These are phyloP conservation scores for Hucho hucho DNA, from an alignment of 2,113 vertebrate species.

Conservation along the genomic window DNA sequence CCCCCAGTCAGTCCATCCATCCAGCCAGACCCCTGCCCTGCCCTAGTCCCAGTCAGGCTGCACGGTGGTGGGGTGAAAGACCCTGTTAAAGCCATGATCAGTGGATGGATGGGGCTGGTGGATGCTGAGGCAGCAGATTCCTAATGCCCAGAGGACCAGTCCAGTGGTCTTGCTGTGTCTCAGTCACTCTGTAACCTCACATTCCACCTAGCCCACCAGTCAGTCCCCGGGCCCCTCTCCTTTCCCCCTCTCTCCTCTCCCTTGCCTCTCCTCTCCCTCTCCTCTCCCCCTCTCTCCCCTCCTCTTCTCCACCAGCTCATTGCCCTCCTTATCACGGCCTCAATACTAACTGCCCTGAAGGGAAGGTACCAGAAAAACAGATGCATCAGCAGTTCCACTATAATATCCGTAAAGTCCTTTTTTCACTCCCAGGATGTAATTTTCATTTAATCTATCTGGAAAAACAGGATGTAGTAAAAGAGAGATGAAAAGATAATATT, in stretches of 20 bases:
- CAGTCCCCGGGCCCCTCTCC: neutral
- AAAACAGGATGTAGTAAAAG: slow-evolving; percentile 16
- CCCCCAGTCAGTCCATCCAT: neutral
- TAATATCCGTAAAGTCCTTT: neutral
- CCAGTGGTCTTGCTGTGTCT: neutral
- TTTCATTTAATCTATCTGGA: slow-evolving; percentile 21
- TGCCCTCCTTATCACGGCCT: slow-evolving; percentile 23
- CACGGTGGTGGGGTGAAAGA: slow-evolving; percentile 5
- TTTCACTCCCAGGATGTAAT: slow-evolving; percentile 12
- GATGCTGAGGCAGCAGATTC: slow-evolving; percentile 41
- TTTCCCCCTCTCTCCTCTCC: neutral
- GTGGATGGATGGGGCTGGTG: neutral
- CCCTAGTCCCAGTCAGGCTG: neutral
- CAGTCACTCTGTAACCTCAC: neutral
- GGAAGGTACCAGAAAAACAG: slow-evolving; percentile 4
- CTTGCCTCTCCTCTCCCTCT: neutral
- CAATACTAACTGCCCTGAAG: slow-evolving; percentile 7
- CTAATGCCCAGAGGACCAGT: slow-evolving; percentile 6
- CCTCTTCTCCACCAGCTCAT: slow-evolving; percentile 16
- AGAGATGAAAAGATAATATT: neutral
- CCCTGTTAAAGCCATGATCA: slow-evolving; percentile 28
- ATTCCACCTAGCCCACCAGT: neutral
- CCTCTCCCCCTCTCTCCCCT: neutral
- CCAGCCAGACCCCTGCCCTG: neutral
- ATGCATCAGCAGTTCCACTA: slow-evolving; percentile 18